A percentile compares a stretch with the other conserved stretches of the same genome.
Evolutionary conservation across 2,797 vertebrate species (phyloP).

Genomic region (Sus cebifrons): DNA sequence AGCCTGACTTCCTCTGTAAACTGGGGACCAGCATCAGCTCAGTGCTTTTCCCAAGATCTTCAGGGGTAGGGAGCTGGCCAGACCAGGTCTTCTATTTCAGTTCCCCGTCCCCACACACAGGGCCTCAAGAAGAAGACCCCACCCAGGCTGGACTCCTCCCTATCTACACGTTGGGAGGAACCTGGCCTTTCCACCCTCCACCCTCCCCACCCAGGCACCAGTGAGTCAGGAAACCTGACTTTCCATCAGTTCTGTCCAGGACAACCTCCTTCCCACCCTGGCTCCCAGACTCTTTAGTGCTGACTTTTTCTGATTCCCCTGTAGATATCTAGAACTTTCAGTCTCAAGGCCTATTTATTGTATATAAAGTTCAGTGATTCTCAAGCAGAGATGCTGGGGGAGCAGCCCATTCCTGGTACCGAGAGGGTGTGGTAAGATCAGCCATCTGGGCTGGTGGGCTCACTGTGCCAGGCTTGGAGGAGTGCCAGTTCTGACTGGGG

Average conservation of each 20-base stretch:
- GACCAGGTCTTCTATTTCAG: neutral
- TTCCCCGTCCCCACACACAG: neutral
- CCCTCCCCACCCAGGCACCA: neutral
- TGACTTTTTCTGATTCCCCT: neutral
- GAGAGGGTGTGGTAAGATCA: neutral
- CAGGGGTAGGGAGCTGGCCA: neutral
- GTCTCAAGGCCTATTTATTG: conserved; percentile 69
- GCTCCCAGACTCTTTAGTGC: neutral
- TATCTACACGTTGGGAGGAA: neutral
- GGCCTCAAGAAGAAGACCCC: neutral
- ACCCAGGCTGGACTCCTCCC: neutral
- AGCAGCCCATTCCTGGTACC: conserved; percentile 12
- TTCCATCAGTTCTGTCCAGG: neutral
- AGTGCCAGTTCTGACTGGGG: neutral
- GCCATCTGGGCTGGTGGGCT: conserved; percentile 35
- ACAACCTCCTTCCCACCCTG: neutral
- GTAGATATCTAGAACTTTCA: neutral
- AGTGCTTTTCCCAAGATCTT: neutral
- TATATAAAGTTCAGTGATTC: neutral
- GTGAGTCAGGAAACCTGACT: conserved; percentile 20
- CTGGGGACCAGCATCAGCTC: neutral
- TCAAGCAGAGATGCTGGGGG: neutral
- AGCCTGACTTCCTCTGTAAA: neutral
- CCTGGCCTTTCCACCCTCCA: neutral
- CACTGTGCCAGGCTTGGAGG: conserved; percentile 20